Conservation (phyloP, 2,888 invertebrate species). For the Cheilosia impressa region DNA sequence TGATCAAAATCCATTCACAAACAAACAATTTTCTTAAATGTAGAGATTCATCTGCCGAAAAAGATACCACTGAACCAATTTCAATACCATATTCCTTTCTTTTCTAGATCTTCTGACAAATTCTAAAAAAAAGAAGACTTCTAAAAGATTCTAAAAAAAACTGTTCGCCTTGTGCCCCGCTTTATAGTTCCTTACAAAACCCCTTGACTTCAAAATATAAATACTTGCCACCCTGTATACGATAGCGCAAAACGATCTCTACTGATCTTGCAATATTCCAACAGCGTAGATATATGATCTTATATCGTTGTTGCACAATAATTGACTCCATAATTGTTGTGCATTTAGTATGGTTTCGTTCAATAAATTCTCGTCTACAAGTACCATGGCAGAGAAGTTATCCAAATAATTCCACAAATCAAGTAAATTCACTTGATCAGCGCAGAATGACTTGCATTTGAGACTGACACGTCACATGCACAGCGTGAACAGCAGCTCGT, state of each 20-base stretch:
- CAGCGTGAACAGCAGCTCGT: conserved; percentile 8
- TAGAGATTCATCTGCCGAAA: too few relatives aligned
- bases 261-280: conserved; percentile 4
- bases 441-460: conserved; percentile 17
- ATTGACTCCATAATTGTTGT: conserved; percentile 42
- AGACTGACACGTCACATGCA: conserved; percentile 53
- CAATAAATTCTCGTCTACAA: conserved; percentile 15
- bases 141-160: too few relatives aligned
- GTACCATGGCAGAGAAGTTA: not conserved
- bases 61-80: too few relatives aligned
- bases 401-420: conserved; percentile 26
- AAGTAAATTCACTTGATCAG: conserved; percentile 18
- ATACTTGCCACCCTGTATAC: conserved; percentile 26
- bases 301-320: conserved; percentile 27
- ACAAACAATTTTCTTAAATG: too few relatives aligned
- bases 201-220: too few relatives aligned
- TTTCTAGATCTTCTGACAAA: too few relatives aligned
- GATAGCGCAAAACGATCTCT: not conserved
- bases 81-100: too few relatives aligned
- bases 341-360: conserved; percentile 19
- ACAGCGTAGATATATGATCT: not conserved
- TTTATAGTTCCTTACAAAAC: too few relatives aligned
- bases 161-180: too few relatives aligned
- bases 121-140: too few relatives aligned
- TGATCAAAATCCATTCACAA: too few relatives aligned